Evolutionary conservation across 2,113 vertebrate species (phyloP).

Genomic region (Furnarius figulus): DNA sequence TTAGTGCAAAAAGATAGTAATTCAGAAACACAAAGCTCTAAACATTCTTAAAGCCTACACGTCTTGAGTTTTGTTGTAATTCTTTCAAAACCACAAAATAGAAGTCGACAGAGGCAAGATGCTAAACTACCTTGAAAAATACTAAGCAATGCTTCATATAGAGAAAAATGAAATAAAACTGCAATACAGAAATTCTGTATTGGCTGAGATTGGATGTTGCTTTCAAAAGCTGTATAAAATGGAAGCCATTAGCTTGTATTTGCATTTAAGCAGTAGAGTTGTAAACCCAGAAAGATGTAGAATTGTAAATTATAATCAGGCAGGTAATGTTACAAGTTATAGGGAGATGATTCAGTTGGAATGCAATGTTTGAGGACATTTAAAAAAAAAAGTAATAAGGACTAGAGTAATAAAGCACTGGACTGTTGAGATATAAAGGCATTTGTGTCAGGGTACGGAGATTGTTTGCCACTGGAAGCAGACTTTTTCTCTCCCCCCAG

Average conservation of each 20-base stretch:
- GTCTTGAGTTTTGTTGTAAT: not conserved
- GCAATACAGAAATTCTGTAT: not conserved
- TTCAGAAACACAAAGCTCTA: not conserved
- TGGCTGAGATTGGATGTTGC: not conserved
- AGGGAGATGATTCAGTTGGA: constrained; percentile 14
- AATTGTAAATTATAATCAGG: constrained; percentile 36
- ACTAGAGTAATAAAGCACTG: constrained; percentile 1
- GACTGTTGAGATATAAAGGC: not conserved
- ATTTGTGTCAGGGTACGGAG: not conserved
- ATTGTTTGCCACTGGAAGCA: not conserved
- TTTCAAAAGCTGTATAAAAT: not conserved
- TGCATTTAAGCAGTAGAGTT: constrained; percentile 29
- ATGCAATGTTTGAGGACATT: not conserved
- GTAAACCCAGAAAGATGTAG: not conserved
- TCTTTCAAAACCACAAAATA: not conserved
- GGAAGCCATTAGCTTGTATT: constrained; percentile 22
- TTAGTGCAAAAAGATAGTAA: not conserved
- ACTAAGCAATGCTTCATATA: not conserved
- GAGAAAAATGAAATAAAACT: constrained; percentile 1
- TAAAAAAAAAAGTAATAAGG: not conserved
- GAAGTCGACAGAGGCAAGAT: not conserved
- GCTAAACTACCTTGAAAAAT: not conserved
- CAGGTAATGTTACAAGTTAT: not conserved
- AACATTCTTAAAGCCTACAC: not conserved
- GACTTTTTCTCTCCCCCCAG: not conserved